Conservation (phyloP, 2,888 invertebrate genomes). For the Emmelina monodactyla region DNA sequence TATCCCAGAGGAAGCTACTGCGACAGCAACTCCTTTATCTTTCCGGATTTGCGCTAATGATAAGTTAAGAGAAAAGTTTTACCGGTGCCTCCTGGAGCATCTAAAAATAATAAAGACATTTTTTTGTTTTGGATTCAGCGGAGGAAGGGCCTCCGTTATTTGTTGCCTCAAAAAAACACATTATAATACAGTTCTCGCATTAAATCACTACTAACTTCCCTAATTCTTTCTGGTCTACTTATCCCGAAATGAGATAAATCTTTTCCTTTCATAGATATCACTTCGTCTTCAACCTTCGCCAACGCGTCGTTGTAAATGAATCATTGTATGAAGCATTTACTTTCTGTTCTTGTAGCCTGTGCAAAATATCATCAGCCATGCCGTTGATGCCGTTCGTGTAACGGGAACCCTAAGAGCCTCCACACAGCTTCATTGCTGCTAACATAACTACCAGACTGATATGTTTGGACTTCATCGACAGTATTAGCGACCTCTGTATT, state of each 20-base stretch:
- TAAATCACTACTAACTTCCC: constrained; percentile 3
- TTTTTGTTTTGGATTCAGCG: constrained; percentile 12
- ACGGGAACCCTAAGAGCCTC: too few relatives aligned
- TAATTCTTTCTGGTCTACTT: constrained; percentile 3
- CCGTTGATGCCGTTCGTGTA: too few relatives aligned
- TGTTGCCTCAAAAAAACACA: not conserved
- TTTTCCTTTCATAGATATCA: not conserved
- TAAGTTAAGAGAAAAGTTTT: constrained; percentile 14
- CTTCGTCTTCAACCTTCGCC: constrained; percentile 16
- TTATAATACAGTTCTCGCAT: constrained; percentile 2
- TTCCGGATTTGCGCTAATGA: constrained; percentile 12
- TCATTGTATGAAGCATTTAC: constrained; percentile 13
- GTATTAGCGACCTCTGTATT: constrained; percentile 10
- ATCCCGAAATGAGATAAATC: constrained; percentile 1
- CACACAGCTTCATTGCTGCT: too few relatives aligned
- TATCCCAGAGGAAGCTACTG: constrained; percentile 14
- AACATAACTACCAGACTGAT: constrained; percentile 16
- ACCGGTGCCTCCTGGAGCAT: constrained; percentile 13
- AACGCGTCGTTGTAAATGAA: constrained; percentile 15
- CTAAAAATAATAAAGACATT: constrained; percentile 12
- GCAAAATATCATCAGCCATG: constrained; percentile 8
- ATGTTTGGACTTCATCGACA: constrained; percentile 14
- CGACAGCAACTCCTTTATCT: constrained; percentile 15
- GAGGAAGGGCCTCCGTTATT: constrained; percentile 6
- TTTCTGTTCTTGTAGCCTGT: constrained; percentile 13